phyloP scores from a whole-genome alignment of 2,113 vertebrate species.

The Meriones unguiculatus region DNA sequence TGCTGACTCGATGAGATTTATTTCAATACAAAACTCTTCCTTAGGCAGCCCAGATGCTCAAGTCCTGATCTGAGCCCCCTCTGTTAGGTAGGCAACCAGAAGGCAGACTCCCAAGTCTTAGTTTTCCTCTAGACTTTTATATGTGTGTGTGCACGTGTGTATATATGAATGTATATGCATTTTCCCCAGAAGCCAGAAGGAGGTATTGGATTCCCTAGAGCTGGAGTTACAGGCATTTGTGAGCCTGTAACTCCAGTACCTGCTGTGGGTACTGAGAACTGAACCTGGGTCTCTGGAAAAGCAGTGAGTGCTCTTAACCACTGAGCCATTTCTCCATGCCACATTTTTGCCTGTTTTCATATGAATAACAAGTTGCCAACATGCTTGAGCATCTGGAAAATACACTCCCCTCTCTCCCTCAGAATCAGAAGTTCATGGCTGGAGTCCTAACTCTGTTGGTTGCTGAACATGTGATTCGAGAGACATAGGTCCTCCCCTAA shows the following conservation, averaged over 20 bases:
- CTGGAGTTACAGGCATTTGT: not conserved
- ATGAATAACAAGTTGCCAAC: not conserved
- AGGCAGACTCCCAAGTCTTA: no score
- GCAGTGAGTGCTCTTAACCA: not conserved
- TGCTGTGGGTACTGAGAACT: not conserved
- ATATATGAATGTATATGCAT: no score
- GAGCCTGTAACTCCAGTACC: not conserved
- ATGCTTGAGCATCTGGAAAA: not conserved
- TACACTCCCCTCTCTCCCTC: not conserved
- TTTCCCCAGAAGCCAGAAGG: no score
- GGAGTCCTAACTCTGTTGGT: slow-evolving; percentile 1
- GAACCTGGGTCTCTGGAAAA: not conserved
- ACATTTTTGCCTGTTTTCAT: not conserved
- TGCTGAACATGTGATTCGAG: not conserved
- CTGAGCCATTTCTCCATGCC: not conserved
- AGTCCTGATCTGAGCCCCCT: no score
- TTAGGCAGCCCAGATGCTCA: no score
- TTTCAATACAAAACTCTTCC: no score
- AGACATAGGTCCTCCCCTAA: not conserved
- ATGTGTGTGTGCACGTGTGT: no score
- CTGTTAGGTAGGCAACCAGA: no score
- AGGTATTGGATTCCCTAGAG: not conserved
- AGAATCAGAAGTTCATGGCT: not conserved
- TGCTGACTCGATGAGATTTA: no score
- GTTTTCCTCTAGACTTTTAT: no score